These are phyloP conservation scores for Dasyurus viverrinus DNA, from an alignment of 2,113 vertebrate species.

Conservation along the genomic window DNA sequence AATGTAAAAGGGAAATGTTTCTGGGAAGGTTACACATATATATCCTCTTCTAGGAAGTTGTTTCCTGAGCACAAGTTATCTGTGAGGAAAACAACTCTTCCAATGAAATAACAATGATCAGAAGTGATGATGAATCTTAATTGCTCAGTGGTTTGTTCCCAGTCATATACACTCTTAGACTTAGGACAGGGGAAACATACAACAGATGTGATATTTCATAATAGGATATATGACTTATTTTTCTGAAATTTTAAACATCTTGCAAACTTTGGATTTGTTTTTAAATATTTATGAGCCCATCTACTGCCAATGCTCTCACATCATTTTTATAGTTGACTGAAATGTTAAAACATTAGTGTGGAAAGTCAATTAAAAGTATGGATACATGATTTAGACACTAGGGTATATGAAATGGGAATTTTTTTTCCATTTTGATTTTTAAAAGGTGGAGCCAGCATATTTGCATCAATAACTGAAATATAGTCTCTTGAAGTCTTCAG, in stretches of 20 bases:
- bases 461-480: not conserved
- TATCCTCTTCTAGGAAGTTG: too few relatives aligned
- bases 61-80: too few relatives aligned
- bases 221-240: not conserved
- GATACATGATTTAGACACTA: not conserved
- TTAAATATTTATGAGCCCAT: not conserved
- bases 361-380: not conserved
- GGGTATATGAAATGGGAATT: not conserved
- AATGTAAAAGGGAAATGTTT: not conserved
- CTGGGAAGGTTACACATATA: not conserved
- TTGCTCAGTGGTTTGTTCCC: not conserved
- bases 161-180: not conserved
- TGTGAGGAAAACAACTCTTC: too few relatives aligned
- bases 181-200: not conserved
- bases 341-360: not conserved
- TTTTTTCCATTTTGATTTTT: not conserved
- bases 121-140: not conserved
- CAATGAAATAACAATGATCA: not conserved
- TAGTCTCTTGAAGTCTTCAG: not conserved
- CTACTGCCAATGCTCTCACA: not conserved
- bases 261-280: not conserved
- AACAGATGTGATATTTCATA: not conserved
- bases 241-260: not conserved
- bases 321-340: not conserved
- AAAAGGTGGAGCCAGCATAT: not conserved